A percentile compares a stretch with the other conserved stretches of the same genome.
Evolutionary conservation across 2,888 invertebrate species (phyloP).

Genomic region (Fragum fragum): DNA sequence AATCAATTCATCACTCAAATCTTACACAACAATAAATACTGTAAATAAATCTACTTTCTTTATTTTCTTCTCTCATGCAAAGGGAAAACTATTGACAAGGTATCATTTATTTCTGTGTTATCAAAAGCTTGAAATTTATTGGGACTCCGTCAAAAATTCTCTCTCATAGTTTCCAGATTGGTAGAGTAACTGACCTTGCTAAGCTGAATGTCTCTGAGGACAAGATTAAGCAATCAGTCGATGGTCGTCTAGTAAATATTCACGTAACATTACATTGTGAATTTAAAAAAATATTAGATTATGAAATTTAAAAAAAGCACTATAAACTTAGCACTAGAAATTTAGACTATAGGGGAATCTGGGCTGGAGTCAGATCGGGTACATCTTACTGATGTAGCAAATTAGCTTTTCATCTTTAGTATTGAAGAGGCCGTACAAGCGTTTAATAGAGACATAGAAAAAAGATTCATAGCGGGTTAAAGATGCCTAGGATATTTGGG

Average conservation of each 20-base stretch:
- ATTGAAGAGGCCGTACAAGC: not conserved
- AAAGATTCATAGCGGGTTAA: not conserved
- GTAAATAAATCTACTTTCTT: no score
- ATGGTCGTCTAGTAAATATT: conserved; percentile 36
- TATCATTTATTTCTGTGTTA: conserved; percentile 47
- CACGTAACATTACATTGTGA: conserved; percentile 27
- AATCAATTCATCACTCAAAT: no score
- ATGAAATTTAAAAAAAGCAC: not conserved
- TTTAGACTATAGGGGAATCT: conserved; percentile 47
- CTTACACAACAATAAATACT: no score
- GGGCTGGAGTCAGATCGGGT: conserved; percentile 28
- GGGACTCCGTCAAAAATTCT: not conserved
- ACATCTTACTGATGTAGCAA: conserved; percentile 27
- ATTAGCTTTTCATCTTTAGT: not conserved
- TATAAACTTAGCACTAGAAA: conserved; percentile 26
- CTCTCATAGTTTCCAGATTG: conserved; percentile 47
- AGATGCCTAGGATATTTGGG: not conserved
- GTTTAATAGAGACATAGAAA: not conserved
- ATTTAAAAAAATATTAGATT: no score
- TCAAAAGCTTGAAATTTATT: conserved; percentile 14
- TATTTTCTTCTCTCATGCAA: conserved; percentile 38
- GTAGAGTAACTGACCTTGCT: conserved; percentile 35
- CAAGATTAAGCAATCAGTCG: conserved; percentile 41
- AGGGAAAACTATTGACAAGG: conserved; percentile 16
- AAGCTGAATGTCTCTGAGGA: conserved; percentile 17